Percentiles rank a stretch among this genome's conserved stretches.
phyloP scores from a whole-genome alignment of 2,888 invertebrate species.

The Philhelius pedissequus region DNA sequence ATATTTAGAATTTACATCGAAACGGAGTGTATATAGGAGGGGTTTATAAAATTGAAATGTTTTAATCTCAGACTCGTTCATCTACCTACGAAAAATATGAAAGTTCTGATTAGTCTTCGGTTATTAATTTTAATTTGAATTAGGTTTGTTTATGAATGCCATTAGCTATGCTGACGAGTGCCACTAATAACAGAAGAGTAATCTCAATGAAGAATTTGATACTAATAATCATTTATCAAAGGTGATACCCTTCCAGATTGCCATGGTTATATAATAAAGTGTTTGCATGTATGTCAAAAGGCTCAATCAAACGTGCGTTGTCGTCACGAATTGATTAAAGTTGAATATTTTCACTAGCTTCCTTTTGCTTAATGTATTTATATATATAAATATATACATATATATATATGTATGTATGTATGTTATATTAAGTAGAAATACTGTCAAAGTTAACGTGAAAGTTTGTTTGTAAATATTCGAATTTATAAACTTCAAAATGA shows the following conservation, averaged over 20 bases:
- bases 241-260: neutral
- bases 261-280: neutral
- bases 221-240: constrained; percentile 1
- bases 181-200: neutral
- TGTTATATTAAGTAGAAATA: too few species aligned
- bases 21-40: neutral
- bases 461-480: too few species aligned
- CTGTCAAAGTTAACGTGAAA: too few species aligned
- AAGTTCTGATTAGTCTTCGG: neutral
- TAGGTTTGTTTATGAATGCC: neutral
- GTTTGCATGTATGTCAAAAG: neutral
- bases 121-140: constrained; percentile 4
- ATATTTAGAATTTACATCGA: neutral
- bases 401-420: too few species aligned
- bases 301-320: constrained; percentile 39
- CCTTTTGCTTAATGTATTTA: too few species aligned
- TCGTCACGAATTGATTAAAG: constrained; percentile 12
- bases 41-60: neutral
- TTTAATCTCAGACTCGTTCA: neutral
- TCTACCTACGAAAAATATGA: neutral
- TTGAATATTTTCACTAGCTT: constrained; percentile 6
- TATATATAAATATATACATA: too few species aligned
- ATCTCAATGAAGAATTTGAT: neutral
- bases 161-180: neutral
- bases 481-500: too few species aligned